Base-by-base conservation (phyloP, 2,888 invertebrate genomes). In the Petrolisthes manimaculis region DNA sequence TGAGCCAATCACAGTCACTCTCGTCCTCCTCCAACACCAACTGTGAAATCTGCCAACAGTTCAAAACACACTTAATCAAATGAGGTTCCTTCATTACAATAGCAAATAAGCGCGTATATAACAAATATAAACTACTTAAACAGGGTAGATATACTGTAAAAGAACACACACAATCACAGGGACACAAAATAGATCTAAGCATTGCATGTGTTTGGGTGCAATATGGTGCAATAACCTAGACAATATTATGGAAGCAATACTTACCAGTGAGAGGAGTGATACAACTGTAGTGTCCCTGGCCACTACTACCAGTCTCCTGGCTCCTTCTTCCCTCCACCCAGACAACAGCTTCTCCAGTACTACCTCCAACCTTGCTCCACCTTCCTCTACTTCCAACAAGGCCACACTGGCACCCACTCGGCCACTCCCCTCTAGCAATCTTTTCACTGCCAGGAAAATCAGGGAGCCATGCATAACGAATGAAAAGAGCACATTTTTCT, bases 1-100 rank as follows among this genome's bases (percentile, higher is more conserved):
- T 21, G 24, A 80, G 80, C 80, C 80, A 80, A 21, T 80, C 80
- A 56, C 80, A 80, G 56, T 80, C 80, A 80, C 80, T 80, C 21
- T 80, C 80, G 0, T 37, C 80, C 2, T 80, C 80, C 56, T 53
- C 80, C 14, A 80, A 8, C 61, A 56, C 61, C 56, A 80, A 56
- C 9, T 56, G 21, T 18, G 80, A 37, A 9, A 80, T 61, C 80
- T 80, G 3, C 9, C 54, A n/a, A 6, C 5, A 5, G 24, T 9
- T 67, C 14, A 18, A 74, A 37, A n/a, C 8, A 18, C 24, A n/a
- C 2, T 37, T 2, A 37, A 37, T 37, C 37, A 37, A 37, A 37
- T 37, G 37, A 37, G 2, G 37, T 2, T 37, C 37, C 0, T 37
- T 37, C 37, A 37, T 37, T 37, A 37, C 37, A 37, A 37, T 37